These are phyloP conservation scores for Brachionus rotundiformis DNA, from an alignment of 1,140 invertebrate genomes.

Conservation along the genomic window DNA sequence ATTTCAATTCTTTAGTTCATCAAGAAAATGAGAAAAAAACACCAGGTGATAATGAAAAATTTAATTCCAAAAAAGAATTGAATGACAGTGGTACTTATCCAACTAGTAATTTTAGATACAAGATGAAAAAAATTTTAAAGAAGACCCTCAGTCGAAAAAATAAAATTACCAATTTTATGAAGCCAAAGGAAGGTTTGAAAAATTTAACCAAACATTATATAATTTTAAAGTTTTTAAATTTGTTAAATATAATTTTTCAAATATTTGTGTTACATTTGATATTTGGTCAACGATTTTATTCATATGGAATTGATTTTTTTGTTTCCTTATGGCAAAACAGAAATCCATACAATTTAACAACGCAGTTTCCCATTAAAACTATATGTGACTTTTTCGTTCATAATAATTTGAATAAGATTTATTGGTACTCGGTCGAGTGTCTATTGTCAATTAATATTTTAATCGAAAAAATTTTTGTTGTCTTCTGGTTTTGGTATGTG, in stretches of 20 bases:
- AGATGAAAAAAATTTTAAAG: not conserved
- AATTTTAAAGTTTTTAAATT: conserved; percentile 26
- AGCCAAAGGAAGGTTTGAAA: not conserved
- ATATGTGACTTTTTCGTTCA: conserved; percentile 49
- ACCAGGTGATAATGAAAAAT: no score
- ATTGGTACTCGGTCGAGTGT: conserved; percentile 63
- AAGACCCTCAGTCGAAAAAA: not conserved
- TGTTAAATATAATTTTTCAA: conserved; percentile 21
- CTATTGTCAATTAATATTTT: conserved; percentile 68
- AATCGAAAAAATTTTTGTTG: conserved; percentile 68
- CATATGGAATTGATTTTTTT: conserved; percentile 44
- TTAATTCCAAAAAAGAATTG: no score
- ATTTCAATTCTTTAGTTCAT: not conserved
- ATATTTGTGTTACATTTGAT: not conserved
- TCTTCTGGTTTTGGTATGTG: conserved; percentile 68
- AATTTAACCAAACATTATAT: conserved; percentile 44
- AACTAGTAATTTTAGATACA: not conserved
- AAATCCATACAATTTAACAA: conserved; percentile 28
- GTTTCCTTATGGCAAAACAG: conserved; percentile 1
- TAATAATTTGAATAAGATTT: conserved; percentile 13
- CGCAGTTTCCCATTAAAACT: conserved; percentile 38
- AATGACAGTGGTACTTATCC: not conserved
- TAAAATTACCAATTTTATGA: conserved; percentile 38
- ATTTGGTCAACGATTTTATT: conserved; percentile 36
- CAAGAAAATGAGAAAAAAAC: conserved; percentile 4